These are phyloP conservation scores for Pampusana beccarii DNA, from an alignment of 2,113 vertebrate species.

Conservation along the genomic window DNA sequence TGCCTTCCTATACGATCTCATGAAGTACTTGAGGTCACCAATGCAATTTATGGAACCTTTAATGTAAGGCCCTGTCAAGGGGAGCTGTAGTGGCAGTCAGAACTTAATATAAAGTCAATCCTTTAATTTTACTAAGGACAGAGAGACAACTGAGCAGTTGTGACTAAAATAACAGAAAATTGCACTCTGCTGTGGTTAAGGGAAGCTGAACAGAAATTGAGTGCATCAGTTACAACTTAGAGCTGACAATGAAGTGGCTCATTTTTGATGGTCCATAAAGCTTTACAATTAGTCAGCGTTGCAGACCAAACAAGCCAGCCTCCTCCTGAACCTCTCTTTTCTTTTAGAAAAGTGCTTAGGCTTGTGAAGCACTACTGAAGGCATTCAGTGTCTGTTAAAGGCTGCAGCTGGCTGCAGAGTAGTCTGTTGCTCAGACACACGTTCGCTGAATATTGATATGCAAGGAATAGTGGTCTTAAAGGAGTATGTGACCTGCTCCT, in stretches of 20 bases:
- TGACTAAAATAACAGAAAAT: background rate
- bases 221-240: background rate
- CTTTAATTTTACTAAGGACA: background rate
- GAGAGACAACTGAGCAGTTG: background rate
- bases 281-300: background rate
- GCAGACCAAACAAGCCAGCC: background rate
- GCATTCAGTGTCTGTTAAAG: background rate
- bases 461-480: background rate
- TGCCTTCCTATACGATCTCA: background rate
- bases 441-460: background rate
- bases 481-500: background rate
- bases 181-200: background rate
- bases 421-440: background rate
- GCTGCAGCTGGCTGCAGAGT: background rate
- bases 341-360: background rate
- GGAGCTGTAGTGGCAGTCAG: background rate
- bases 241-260: slow-evolving; percentile 15
- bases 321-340: background rate
- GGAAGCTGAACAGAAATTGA: background rate
- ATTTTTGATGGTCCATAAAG: slow-evolving; percentile 9
- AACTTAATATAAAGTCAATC: background rate
- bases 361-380: background rate
- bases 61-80: background rate
- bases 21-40: background rate
- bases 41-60: background rate